Conservation (phyloP, 2,888 invertebrate genomes). For the Tetrapedia diversipes region DNA sequence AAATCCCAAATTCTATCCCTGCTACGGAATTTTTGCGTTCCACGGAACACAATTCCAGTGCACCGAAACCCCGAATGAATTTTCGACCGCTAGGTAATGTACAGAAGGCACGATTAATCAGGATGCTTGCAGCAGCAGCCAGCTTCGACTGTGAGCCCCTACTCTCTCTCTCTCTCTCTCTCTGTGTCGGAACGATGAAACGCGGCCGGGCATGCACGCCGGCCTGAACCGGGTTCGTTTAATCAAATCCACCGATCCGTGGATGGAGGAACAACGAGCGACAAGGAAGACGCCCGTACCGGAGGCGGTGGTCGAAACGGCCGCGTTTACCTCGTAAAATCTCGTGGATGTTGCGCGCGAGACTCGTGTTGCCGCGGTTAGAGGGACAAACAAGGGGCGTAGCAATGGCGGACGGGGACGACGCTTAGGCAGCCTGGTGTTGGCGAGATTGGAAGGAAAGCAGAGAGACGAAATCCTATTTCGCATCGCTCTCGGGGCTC, state of each 20-base stretch:
- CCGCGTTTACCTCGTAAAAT: slow-evolving; percentile 53
- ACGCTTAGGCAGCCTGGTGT: slow-evolving; percentile 8
- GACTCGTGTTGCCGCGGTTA: not conserved
- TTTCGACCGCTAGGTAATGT: not conserved
- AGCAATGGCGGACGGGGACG: not conserved
- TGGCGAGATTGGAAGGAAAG: slow-evolving; percentile 20
- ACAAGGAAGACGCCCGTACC: slow-evolving; percentile 6
- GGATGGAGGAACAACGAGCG: not conserved
- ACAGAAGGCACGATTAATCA: slow-evolving; percentile 41
- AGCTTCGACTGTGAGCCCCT: slow-evolving; percentile 17
- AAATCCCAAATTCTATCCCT: no score
- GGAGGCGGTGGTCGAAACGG: slow-evolving; percentile 27
- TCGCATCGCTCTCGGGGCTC: slow-evolving; percentile 7
- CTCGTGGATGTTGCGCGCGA: slow-evolving; percentile 21
- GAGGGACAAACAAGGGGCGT: not conserved
- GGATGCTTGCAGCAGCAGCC: slow-evolving; percentile 28
- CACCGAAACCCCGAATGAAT: no score
- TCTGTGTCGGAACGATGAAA: not conserved
- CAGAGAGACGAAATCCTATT: slow-evolving; percentile 25
- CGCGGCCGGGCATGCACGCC: not conserved
- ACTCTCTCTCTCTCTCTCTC: not conserved
- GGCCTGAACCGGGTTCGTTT: slow-evolving; percentile 1
- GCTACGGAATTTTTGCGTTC: no score
- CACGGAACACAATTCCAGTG: no score
- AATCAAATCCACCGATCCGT: slow-evolving; percentile 10